Base-by-base conservation (phyloP, 2,888 invertebrate species). In the Nysson spinosus region DNA sequence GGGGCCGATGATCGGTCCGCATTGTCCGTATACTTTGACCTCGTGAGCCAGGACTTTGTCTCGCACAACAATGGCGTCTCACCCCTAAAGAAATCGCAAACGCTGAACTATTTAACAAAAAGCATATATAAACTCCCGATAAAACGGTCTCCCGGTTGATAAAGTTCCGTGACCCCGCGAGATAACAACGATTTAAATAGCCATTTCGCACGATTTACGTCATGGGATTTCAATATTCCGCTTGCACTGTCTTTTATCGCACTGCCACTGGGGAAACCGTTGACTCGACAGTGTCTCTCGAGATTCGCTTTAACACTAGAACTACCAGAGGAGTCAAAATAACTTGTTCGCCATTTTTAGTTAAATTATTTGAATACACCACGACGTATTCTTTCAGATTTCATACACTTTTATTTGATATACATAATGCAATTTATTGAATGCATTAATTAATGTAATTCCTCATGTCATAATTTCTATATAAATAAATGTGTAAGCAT, bases 11-110 rank as follows among this genome's bases (percentile, higher is more conserved):
- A 61, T 19, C 57, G 65, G 34, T 60, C 49, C 47, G 40, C 52
- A 39, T 52, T 43, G 65, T 58, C 46, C 47, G 42, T 42, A 63
- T 60, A 35, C 62, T 66, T 69, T 63, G 76, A 77, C 49, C 71
- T 69, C 44, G 75, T 76, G 51, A 68, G 52, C 82, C 79, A 79
- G 49, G 82, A 76, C 57, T 78, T 81, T 30, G 81, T 75, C 69
- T 83, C 83, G 77, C 83, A 83, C 30, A 82, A 63, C 51, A 83
- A 57, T 24, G 83, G 83, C 37, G 81, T 80, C 35, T 80, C 77
- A 24, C 72, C 65, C 64, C 83, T 83, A 65, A n/a, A n/a, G n/a
- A 39, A 28, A 58, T 52, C 12, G 42, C 54, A 35, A 50, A 58
- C 43, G 46, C 52, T 28, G 17, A n/a, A n/a, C n/a, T n/a, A n/a